phyloP scores from a whole-genome alignment of 2,888 invertebrate species.

The Leucoma salicis region DNA sequence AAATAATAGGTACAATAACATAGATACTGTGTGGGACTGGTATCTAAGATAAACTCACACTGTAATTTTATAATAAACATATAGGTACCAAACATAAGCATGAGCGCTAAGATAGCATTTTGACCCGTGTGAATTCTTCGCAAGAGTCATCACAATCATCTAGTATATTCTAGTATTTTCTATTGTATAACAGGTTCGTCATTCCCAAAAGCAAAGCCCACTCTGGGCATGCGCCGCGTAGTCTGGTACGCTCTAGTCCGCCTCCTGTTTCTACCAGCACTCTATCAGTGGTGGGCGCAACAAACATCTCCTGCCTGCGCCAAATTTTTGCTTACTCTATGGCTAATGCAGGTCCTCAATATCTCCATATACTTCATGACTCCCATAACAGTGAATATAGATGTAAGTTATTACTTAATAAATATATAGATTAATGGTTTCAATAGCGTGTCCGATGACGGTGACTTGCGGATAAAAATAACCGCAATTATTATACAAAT shows the following conservation, averaged over 20 bases:
- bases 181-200: constrained; percentile 87
- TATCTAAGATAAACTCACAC: too few relatives aligned
- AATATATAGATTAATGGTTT: not conserved
- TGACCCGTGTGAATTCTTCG: too few relatives aligned
- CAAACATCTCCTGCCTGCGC: constrained; percentile 92
- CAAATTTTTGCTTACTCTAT: constrained; percentile 88
- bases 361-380: constrained; percentile 78
- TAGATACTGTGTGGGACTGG: too few relatives aligned
- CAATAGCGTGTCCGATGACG: constrained; percentile 12
- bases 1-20: too few relatives aligned
- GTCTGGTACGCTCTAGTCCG: constrained; percentile 91
- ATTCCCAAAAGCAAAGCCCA: constrained; percentile 97
- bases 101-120: too few relatives aligned
- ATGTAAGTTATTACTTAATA: constrained; percentile 66
- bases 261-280: constrained; percentile 91
- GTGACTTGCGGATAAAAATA: constrained; percentile 14
- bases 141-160: too few relatives aligned
- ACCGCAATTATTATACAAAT: constrained; percentile 10
- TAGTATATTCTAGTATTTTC: too few relatives aligned
- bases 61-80: too few relatives aligned
- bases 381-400: constrained; percentile 65
- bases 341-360: constrained; percentile 87
- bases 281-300: constrained; percentile 94
- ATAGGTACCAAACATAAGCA: too few relatives aligned
- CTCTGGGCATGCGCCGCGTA: constrained; percentile 93